These are phyloP conservation scores for Panthera tigris DNA, from an alignment of 2,113 vertebrate genomes.

Conservation along the genomic window DNA sequence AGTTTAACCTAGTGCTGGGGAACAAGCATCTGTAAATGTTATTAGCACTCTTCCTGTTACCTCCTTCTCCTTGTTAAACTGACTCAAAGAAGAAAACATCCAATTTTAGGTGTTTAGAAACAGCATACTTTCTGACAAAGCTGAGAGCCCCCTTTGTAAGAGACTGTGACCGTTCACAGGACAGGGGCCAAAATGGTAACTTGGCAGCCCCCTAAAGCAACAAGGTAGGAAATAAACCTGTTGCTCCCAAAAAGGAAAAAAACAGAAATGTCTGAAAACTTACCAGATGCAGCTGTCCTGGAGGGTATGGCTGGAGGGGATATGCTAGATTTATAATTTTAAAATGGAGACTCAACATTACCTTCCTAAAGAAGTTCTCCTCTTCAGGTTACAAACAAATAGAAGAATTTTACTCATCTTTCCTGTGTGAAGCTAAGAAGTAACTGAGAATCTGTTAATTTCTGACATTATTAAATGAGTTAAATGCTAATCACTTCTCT, in stretches of 20 bases:
- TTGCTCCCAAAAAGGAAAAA: neutral
- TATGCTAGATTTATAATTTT: slow-evolving; percentile 1
- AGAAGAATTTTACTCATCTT: slow-evolving; percentile 12
- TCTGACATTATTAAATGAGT: neutral
- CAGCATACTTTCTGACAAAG: neutral
- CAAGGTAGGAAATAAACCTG: neutral
- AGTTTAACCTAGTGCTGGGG: neutral
- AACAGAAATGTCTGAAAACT: neutral
- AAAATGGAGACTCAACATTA: neutral
- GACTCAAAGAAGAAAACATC: slow-evolving; percentile 12
- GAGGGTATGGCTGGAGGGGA: neutral
- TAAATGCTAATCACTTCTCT: slow-evolving; percentile 19
- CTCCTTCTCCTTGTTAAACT: neutral
- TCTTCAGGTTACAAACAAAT: slow-evolving; percentile 32
- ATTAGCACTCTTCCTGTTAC: neutral
- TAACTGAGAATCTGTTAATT: slow-evolving; percentile 18
- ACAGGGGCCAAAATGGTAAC: neutral
- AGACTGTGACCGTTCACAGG: neutral
- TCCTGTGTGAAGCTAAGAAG: neutral
- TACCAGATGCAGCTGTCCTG: neutral
- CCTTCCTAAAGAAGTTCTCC: neutral
- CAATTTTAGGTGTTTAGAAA: neutral
- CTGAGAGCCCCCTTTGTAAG: neutral
- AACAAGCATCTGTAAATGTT: slow-evolving; percentile 21
- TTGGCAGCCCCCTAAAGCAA: neutral